Base-by-base conservation (phyloP, 2,113 vertebrate genomes). In the Phoenicopterus ruber region DNA sequence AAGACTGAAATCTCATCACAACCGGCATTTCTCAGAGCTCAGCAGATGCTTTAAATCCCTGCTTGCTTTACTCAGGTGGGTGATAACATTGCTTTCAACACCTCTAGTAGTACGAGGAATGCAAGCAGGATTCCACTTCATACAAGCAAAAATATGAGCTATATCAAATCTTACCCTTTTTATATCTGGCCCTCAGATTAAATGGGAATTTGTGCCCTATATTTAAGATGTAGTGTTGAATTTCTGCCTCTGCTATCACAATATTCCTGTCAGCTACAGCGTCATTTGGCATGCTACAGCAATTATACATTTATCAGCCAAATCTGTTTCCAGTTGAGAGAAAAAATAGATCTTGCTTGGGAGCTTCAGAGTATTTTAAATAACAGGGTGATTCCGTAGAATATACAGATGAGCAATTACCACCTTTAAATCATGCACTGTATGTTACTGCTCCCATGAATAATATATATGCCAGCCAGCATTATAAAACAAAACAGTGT, bases 231-330 rank as follows among this genome's bases (percentile, higher is more conserved):
- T 4, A 76, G 17, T 65, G 61, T 29, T 88, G 69, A 94, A 91
- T 79, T 91, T 36, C 44, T 87, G 36, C 44, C 42, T 91, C 62
- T 89, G 58, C 66, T 89, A 79, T 72, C 38, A 79, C 50, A 90
- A 81, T 90, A 93, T 88, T 94, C 76, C 61, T 92, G 47, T 76
- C 80, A 82, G 28, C 40, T 89, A 84, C 89, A 80, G 25, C 12
- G 1, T 66, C 46, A 87, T 79, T 58, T 81, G 67, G 52, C 54
- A 77, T 72, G 49, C 65, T 52, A 13, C 36, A 49, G 83, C 36
- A 82, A 82, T 82, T 92, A 63, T 26, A 49, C 32, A 40, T 91
- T 92, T 93, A 96, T 96, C 80, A 82, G 74, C n/a, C 49, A 92
- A 92, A 91, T 52, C 15, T 90, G 7, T 69, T 97, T 94, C 49